Evolutionary conservation across 2,797 vertebrate species (phyloP), one percentile per base, ranked within the genome.

Genomic region (Adrianichthys oophorus): DNA sequence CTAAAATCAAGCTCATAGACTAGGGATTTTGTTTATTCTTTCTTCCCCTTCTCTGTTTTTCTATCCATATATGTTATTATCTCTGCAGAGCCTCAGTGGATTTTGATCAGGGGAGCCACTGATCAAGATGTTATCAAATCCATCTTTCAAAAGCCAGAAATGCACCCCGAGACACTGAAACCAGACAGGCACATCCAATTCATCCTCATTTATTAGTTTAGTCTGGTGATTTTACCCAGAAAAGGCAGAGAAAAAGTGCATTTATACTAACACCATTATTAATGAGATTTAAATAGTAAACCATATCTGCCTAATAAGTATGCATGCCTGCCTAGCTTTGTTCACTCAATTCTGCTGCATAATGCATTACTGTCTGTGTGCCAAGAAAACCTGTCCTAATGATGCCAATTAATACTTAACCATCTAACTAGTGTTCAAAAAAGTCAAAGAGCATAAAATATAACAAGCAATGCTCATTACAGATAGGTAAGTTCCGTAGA

Each of bases 101-200:
- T 66, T 62, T 50, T 59, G 67, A 72, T 49, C 70, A 68, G 68
- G 50, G 56, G 62, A 73, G 60, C 52, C 51, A 72, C 63, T 55
- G 21, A 82, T 80, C 42, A 61, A 55, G 62, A 73, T 45, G 24
- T 56, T 41, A 61, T 68, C 65, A 72, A 45, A 53, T 48, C 15
- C 43, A 29, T 65, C 62, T 78, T 69, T 73, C 26, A 73, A 68
- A 72, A 19, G 15, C n/a, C 41, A 61, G 8, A 72, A 48, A 53
- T 62, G 40, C 56, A 62, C 54, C 62, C 26, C 24, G 17, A 62
- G 7, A 74, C 49, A 61, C 19, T 43, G 21, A 68, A 59, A 56
- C 50, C 41, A 29, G 43, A 45, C 16, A 17, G 15, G 7, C 52
- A 46, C 49, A 59, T 52, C 54, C 17, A 21, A 21, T 47, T 52